Evolutionary conservation across 1,140 invertebrate genomes (phyloP).

Genomic region (Aporrectodea caliginosa): DNA sequence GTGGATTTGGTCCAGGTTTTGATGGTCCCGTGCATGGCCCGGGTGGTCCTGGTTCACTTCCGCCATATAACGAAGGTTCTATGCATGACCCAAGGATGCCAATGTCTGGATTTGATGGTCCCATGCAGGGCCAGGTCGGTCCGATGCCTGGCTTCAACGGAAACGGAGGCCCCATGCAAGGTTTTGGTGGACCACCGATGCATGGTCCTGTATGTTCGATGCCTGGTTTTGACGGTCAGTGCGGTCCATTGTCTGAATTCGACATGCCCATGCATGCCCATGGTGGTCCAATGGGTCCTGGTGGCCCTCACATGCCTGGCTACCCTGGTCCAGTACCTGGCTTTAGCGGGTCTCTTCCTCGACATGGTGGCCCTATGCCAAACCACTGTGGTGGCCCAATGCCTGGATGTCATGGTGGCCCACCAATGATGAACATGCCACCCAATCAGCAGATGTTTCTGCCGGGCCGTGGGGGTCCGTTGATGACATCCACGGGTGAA

Average conservation of each 20-base stretch:
- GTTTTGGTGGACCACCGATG: slow-evolving; percentile 51
- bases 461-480: slow-evolving; percentile 21
- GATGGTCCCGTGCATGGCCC: not conserved
- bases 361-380: not conserved
- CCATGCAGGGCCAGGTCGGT: not conserved
- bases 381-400: not conserved
- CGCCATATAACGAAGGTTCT: not conserved
- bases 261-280: not conserved
- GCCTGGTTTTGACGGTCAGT: slow-evolving; percentile 19
- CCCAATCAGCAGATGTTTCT: slow-evolving; percentile 33
- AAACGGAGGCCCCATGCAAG: slow-evolving; percentile 35
- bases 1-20: slow-evolving; percentile 2
- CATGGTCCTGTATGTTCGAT: slow-evolving; percentile 22
- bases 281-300: too few species aligned
- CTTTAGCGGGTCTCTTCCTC: not conserved
- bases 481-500: not conserved
- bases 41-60: not conserved
- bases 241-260: slow-evolving; percentile 21
- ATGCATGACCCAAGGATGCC: not conserved
- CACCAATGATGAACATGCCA: slow-evolving; percentile 27
- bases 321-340: not conserved
- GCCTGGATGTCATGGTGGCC: not conserved
- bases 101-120: not conserved
- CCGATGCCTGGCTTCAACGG: slow-evolving; percentile 16
- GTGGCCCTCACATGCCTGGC: slow-evolving; percentile 19